These are phyloP conservation scores for Phaethon lepturus DNA, from an alignment of 2,113 vertebrate genomes.

Conservation along the genomic window DNA sequence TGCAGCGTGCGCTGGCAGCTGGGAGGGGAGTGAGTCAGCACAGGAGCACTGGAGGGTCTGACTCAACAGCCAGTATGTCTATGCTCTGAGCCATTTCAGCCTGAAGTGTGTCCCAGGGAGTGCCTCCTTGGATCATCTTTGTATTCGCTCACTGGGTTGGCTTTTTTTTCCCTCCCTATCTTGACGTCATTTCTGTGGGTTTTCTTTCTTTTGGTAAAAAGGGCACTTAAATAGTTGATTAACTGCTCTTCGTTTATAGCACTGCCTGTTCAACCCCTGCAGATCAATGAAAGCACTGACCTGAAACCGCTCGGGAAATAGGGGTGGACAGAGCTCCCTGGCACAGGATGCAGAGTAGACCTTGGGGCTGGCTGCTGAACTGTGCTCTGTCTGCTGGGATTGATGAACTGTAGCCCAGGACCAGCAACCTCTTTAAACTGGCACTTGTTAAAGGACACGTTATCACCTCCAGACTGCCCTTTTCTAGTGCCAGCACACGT, in stretches of 20 bases:
- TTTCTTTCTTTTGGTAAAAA: slow-evolving; percentile 16
- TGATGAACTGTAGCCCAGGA: not conserved
- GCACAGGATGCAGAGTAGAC: not conserved
- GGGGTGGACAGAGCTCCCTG: not conserved
- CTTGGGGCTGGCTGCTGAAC: not conserved
- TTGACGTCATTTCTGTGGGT: not conserved
- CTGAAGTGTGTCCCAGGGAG: not conserved
- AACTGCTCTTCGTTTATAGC: slow-evolving; percentile 2
- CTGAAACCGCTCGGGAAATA: rapidly evolving
- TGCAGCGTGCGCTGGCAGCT: not conserved
- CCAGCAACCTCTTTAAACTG: not conserved
- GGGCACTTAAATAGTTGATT: not conserved
- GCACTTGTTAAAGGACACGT: not conserved
- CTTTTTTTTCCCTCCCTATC: not conserved
- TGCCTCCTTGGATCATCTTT: not conserved
- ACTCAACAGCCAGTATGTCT: not conserved
- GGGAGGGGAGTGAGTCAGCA: not conserved
- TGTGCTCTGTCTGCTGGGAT: not conserved
- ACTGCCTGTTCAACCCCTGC: not conserved
- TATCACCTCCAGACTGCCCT: not conserved
- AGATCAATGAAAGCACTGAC: not conserved
- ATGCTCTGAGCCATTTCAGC: not conserved
- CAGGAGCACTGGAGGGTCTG: not conserved
- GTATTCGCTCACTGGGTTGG: not conserved
- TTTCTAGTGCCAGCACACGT: not conserved